phyloP scores from a whole-genome alignment of 2,797 vertebrate genomes.

The Alca torda region DNA sequence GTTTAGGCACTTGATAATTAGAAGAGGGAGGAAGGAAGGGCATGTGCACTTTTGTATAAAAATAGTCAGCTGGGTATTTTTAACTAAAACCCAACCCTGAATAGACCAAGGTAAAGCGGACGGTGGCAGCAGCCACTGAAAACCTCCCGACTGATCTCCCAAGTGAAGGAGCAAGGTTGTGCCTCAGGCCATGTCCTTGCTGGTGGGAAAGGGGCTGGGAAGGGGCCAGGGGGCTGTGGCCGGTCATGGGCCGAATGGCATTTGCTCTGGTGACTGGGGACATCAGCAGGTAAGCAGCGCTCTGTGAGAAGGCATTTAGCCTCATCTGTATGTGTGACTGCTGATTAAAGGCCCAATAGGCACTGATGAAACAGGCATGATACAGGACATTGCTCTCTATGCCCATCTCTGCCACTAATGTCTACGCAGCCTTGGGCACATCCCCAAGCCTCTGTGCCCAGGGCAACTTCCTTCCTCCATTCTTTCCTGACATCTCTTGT shows the following conservation, averaged over 20 bases:
- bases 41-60: neutral
- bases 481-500: neutral
- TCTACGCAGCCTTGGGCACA: fast-evolving
- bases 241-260: fast-evolving
- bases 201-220: neutral
- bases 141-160: neutral
- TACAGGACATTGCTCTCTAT: too few species aligned
- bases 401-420: neutral
- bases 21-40: neutral
- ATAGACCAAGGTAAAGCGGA: neutral
- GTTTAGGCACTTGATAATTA: constrained; percentile 6
- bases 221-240: neutral
- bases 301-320: neutral
- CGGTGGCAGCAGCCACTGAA: neutral
- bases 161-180: neutral
- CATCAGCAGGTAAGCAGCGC: fast-evolving
- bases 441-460: neutral
- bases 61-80: constrained; percentile 1
- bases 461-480: neutral
- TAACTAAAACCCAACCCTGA: neutral
- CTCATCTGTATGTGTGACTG: neutral
- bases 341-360: neutral
- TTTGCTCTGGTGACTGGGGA: neutral
- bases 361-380: fast-evolving
- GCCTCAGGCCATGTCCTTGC: neutral